Evolutionary conservation across 2,888 invertebrate genomes (phyloP).

Genomic region (Eustalomyia histrio): DNA sequence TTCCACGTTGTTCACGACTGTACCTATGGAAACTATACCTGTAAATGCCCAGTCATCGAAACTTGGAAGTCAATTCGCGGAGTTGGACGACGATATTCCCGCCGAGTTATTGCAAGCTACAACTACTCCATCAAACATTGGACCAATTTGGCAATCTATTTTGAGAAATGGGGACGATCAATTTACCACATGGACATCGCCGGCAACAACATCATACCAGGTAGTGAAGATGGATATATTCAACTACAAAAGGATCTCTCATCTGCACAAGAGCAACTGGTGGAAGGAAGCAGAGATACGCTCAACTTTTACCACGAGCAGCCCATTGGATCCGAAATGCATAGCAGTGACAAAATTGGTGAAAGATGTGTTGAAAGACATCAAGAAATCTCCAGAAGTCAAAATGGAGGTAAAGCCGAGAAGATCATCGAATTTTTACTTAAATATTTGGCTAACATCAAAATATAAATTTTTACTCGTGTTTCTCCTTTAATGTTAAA

Average conservation of each 20-base stretch:
- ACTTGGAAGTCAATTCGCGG: not conserved
- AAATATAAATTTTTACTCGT: slow-evolving; percentile 40
- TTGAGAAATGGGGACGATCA: slow-evolving; percentile 18
- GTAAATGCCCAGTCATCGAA: slow-evolving; percentile 14
- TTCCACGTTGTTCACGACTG: slow-evolving; percentile 31
- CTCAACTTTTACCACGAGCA: slow-evolving; percentile 28
- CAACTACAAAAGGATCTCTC: slow-evolving; percentile 28
- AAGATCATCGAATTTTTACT: slow-evolving; percentile 5
- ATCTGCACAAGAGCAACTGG: slow-evolving; percentile 39
- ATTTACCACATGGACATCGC: slow-evolving; percentile 30
- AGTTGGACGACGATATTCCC: slow-evolving; percentile 2
- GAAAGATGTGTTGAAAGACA: not conserved
- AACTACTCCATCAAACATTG: slow-evolving; percentile 20
- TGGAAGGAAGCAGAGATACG: slow-evolving; percentile 48
- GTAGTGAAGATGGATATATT: slow-evolving; percentile 40
- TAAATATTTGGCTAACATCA: slow-evolving; percentile 11
- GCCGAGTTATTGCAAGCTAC: slow-evolving; percentile 9
- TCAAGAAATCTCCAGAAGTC: not conserved
- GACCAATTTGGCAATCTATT: no score
- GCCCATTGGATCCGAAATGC: slow-evolving; percentile 32
- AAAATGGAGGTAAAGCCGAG: slow-evolving; percentile 27
- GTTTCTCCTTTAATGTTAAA: slow-evolving; percentile 17
- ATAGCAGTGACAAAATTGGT: no score
- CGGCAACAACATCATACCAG: slow-evolving; percentile 30
- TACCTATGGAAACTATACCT: slow-evolving; percentile 29